These are phyloP conservation scores for Drosophila antonietae DNA, from an alignment of 2,888 invertebrate genomes.

Conservation along the genomic window DNA sequence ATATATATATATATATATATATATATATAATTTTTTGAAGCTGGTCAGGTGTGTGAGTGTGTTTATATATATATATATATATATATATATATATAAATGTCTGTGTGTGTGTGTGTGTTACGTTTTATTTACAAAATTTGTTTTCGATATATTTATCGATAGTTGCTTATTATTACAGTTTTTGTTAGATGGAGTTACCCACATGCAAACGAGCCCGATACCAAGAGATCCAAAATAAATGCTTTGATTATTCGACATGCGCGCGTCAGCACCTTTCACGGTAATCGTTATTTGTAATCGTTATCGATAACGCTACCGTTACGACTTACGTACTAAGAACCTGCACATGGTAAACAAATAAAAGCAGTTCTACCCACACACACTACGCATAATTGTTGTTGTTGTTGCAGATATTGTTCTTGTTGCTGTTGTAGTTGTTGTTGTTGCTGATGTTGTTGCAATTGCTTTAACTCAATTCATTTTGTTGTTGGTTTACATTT, in stretches of 20 bases:
- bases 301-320: slow-evolving; percentile 35
- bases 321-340: slow-evolving; percentile 44
- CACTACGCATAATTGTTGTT: slow-evolving; percentile 22
- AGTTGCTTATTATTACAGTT: slow-evolving; percentile 5
- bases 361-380: slow-evolving; percentile 36
- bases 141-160: slow-evolving; percentile 5
- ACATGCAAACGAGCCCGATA: slow-evolving; percentile 32
- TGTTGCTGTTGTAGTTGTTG: slow-evolving; percentile 13
- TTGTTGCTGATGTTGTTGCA: slow-evolving; percentile 29
- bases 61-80: background rate
- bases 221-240: background rate
- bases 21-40: background rate
- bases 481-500: slow-evolving; percentile 18
- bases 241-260: slow-evolving; percentile 15
- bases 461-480: slow-evolving; percentile 16
- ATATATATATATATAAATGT: background rate
- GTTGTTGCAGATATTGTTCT: slow-evolving; percentile 19
- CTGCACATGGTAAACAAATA: slow-evolving; percentile 14
- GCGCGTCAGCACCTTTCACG: slow-evolving; percentile 8
- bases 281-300: slow-evolving; percentile 15
- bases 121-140: slow-evolving; percentile 54
- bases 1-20: background rate
- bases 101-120: slow-evolving; percentile 23
- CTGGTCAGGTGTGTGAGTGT: slow-evolving; percentile 19
- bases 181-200: slow-evolving; percentile 43